Evolutionary conservation across 2,113 vertebrate genomes (phyloP), one percentile per base, ranked within the genome.

Genomic region (Alouatta palliata): DNA sequence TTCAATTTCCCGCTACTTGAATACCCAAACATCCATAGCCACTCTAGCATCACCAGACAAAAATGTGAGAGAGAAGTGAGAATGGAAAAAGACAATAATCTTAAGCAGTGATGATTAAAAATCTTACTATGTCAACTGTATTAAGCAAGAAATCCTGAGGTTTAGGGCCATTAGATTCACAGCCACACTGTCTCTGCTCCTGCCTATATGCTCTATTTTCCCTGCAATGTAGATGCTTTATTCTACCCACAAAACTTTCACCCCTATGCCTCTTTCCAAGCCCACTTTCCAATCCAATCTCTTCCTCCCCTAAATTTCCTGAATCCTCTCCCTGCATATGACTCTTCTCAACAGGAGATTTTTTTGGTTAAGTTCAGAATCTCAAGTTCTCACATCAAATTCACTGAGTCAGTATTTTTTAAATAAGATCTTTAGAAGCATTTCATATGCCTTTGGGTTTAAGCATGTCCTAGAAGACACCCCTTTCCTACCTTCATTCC

Each of bases 401-500:
- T 76, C 47, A 35, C 10, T 14, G 40, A 90, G 16, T 73, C 25
- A 12, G 25, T 73, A 54, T 32, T 61, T n/a, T 73, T 68, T 49
- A 25, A 79, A 35, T 3, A 27, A 73, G 19, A 76, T 71, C 8
- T 89, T 20, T n/a, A 40, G 10, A 10, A 82, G 0, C 1, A 43
- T 47, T 64, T 82, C 35, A 27, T 73, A 66, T 0, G 68, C 8
- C 71, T 83, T 27, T 5, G 27, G 2, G 6, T 71, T 37, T 82
- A 40, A 76, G 8, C 23, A 76, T 45, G 14, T 37, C 8, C 14
- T 9, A 2, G 35, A 21, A 9, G 25, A 91, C 32, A 68, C 6
- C 66, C 4, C 2, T 71, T 5, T 0, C 12, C 13, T 1, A 8
- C 27, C 21, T 4, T 8, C 2, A 23, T 25, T 61, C 30, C 23